These are phyloP conservation scores for Mixornis gularis DNA, from an alignment of 2,113 vertebrate genomes.

Conservation along the genomic window DNA sequence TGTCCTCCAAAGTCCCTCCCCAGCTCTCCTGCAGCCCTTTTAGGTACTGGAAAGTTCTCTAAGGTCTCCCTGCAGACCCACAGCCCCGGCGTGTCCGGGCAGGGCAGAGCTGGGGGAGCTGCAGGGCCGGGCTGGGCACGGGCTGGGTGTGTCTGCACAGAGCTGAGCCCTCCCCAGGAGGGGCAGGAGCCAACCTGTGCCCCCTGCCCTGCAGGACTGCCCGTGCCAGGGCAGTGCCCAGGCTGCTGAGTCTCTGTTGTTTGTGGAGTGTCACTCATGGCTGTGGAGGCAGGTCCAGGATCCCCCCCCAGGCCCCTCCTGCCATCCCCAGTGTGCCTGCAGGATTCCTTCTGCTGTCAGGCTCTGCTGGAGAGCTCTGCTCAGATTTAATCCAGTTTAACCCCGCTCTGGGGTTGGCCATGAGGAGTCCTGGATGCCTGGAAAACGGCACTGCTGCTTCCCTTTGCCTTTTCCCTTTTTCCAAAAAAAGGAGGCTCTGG, in stretches of 20 bases:
- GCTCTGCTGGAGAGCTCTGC: not conserved
- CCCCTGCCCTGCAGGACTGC: rapidly evolving
- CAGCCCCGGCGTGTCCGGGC: not conserved
- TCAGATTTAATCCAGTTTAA: not conserved
- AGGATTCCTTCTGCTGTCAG: not conserved
- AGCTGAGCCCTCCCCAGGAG: rapidly evolving
- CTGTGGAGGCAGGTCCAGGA: not conserved
- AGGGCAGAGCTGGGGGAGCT: not conserved
- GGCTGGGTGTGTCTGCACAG: not conserved
- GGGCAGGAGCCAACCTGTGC: not conserved
- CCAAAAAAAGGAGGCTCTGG: not conserved
- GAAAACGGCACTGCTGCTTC: not conserved
- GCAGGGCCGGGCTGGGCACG: not conserved
- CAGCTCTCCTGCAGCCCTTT: not conserved
- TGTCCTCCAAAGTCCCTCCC: not conserved
- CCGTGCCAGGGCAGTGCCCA: not conserved
- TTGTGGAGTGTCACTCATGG: rapidly evolving
- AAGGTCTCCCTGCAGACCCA: not conserved
- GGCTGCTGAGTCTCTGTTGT: not conserved
- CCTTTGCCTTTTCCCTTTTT: not conserved
- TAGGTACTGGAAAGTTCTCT: not conserved
- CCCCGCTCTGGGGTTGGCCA: not conserved
- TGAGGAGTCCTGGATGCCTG: not conserved
- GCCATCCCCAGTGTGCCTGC: rapidly evolving
- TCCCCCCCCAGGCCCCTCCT: not conserved